phyloP scores from a whole-genome alignment of 2,797 vertebrate genomes.

The Megalops cyprinoides region DNA sequence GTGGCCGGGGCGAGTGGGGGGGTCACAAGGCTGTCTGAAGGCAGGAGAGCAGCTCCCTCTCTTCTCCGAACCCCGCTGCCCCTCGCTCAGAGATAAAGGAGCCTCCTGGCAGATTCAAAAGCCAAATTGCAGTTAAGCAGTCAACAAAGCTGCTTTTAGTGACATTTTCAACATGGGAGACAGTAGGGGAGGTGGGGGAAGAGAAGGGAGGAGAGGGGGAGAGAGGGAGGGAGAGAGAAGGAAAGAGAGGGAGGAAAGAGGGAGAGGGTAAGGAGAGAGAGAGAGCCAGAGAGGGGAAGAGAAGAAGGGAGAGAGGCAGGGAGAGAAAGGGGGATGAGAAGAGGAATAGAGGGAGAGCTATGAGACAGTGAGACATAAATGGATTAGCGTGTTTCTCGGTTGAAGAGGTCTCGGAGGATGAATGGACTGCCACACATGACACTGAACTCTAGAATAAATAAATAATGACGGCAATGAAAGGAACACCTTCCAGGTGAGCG shows the following conservation, averaged over 20 bases:
- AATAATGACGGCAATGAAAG: background rate
- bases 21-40: background rate
- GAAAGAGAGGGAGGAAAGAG: background rate
- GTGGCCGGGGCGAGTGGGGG: too few relatives aligned
- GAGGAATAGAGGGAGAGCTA: background rate
- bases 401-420: constrained; percentile 22
- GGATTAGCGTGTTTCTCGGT: constrained; percentile 8
- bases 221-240: background rate
- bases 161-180: too few relatives aligned
- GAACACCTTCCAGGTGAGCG: background rate
- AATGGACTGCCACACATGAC: background rate
- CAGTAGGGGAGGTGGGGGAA: background rate
- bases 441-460: constrained; percentile 1
- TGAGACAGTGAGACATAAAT: constrained; percentile 12
- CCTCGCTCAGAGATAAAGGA: background rate
- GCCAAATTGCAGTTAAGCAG: background rate
- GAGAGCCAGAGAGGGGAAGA: too few relatives aligned
- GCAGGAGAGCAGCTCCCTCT: background rate
- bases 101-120: background rate
- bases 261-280: too few relatives aligned
- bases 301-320: too few relatives aligned
- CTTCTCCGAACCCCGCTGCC: background rate
- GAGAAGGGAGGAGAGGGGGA: background rate
- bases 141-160: background rate
- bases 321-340: background rate